These are phyloP conservation scores for Antheraea yamamai DNA, from an alignment of 2,888 invertebrate species.

Conservation along the genomic window DNA sequence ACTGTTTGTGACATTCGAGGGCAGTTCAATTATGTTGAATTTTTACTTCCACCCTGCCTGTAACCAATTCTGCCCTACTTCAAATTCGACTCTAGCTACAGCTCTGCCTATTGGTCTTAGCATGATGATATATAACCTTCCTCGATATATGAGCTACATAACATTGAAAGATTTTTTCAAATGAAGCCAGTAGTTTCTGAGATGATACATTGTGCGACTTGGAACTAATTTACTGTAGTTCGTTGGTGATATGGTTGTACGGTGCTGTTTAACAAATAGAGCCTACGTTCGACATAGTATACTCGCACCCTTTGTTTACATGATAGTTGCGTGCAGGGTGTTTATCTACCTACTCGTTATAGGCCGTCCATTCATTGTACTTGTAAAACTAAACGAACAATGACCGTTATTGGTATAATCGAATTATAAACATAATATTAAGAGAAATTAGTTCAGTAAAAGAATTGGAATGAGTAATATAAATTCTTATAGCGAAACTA, in stretches of 20 bases:
- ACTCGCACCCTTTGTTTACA: conserved; percentile 49
- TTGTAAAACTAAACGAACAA: background rate
- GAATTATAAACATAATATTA: background rate
- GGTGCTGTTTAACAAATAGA: background rate
- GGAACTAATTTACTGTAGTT: background rate
- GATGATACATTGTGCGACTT: background rate
- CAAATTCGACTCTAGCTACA: too few relatives aligned
- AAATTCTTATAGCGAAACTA: background rate
- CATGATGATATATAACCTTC: too few relatives aligned
- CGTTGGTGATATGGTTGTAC: background rate
- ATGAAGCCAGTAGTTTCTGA: too few relatives aligned
- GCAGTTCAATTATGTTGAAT: too few relatives aligned
- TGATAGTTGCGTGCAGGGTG: conserved; percentile 41
- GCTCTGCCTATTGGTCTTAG: too few relatives aligned
- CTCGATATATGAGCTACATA: too few relatives aligned
- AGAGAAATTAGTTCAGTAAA: background rate
- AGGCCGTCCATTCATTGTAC: conserved; percentile 4
- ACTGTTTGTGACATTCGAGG: too few relatives aligned
- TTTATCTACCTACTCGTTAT: conserved; percentile 23
- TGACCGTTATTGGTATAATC: background rate
- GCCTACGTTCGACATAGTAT: conserved; percentile 4
- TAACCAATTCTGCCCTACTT: too few relatives aligned
- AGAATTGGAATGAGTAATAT: background rate
- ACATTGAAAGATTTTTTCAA: too few relatives aligned
- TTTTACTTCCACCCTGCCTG: too few relatives aligned